Conservation (phyloP, 2,888 invertebrate genomes). For the Cheilosia pagana region DNA sequence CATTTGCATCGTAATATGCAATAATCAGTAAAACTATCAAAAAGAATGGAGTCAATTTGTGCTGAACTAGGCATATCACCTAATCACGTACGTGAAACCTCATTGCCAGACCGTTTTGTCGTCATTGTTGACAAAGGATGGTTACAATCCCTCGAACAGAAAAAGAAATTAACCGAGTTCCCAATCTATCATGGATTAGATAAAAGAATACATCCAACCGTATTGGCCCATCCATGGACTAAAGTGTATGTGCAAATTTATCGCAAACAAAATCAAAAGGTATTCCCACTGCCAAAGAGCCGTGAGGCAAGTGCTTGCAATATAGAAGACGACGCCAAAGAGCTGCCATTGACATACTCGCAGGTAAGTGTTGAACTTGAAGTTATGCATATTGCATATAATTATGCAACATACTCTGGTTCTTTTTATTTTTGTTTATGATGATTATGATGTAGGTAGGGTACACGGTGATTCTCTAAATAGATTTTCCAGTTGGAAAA, state of each 20-base stretch:
- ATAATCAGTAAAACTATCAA: constrained; percentile 4
- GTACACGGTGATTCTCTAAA: not conserved
- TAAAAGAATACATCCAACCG: constrained; percentile 80
- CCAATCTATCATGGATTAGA: constrained; percentile 79
- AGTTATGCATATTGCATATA: not conserved
- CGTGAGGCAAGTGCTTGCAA: constrained; percentile 4
- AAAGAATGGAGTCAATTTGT: constrained; percentile 88
- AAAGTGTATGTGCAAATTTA: constrained; percentile 84
- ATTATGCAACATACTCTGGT: constrained; percentile 42
- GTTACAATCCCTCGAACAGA: constrained; percentile 84
- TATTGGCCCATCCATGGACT: constrained; percentile 84
- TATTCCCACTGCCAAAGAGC: constrained; percentile 88
- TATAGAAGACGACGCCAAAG: constrained; percentile 79
- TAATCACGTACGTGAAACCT: constrained; percentile 86
- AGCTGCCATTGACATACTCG: constrained; percentile 89
- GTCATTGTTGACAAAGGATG: constrained; percentile 88
- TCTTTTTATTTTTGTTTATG: constrained; percentile 8
- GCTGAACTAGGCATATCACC: constrained; percentile 89
- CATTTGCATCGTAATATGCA: constrained; percentile 43
- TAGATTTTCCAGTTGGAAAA: not conserved
- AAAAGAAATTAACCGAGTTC: constrained; percentile 79
- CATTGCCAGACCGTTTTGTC: constrained; percentile 85
- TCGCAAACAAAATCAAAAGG: constrained; percentile 88
- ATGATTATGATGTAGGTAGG: not conserved
- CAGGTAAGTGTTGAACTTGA: constrained; percentile 84